Evolutionary conservation across 64 coral and sea anemone species (phyloP), one percentile per base, ranked within the genome.

Genomic region (Hydrozoanthus tunicans): DNA sequence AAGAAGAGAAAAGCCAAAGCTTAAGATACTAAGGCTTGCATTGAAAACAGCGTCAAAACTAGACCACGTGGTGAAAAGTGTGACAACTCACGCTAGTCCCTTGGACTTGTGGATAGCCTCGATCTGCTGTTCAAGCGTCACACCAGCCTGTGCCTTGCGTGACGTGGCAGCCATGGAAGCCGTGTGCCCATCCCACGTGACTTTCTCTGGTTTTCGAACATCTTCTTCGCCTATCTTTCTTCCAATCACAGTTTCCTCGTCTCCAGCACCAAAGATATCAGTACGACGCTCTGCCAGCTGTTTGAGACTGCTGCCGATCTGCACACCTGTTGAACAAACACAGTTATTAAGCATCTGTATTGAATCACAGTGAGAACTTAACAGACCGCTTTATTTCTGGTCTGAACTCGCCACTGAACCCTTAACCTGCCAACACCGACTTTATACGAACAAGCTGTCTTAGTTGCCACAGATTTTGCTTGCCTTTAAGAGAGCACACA

Each of bases 111-210:
- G 96, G 70, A 99, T 99, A 23, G 94, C 94, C 79, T 99, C 96
- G 56, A 99, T 99, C 62, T 99, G 96, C 59, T 99, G 94, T 58
- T 99, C 96, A 7, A 99, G 32, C 51, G 96, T 93, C 3, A 99
- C 91, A 23, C 96, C 96, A 77, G 94, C 94, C 73, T 95, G 92
- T 24, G 96, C 96, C 79, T 92, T 92, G 43, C 94, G 94, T 78
- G 96, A 95, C 4, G 96, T 99, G 10, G 96, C 93, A 32, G 91
- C 94, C 92, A 99, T 99, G 51, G 96, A 99, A 3, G 92, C 94
- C 58, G 96, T 99, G n/a, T 95, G 96, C 9, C 94, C 94, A 94
- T 99, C 96, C 96, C 96, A 99, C 8, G 96, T 99, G 32, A 99
- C 96, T 51, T 99, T 99, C 89, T 99, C 96, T 66, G 96, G 96